phyloP scores from a whole-genome alignment of 2,888 invertebrate genomes.

The Lysandra bellargus region DNA sequence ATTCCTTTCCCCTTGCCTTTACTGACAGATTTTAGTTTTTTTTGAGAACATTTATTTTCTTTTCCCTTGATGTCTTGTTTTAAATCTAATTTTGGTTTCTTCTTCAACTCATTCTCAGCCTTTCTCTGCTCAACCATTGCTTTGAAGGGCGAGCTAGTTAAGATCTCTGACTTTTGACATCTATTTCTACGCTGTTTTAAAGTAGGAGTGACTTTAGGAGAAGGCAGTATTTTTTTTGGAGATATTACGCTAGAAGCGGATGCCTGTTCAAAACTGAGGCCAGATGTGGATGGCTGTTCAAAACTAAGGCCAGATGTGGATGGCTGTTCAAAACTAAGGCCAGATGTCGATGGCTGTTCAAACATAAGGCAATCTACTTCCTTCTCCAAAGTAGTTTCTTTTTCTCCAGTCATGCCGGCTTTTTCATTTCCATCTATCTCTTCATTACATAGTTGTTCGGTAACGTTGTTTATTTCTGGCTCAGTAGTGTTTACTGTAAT shows the following conservation, averaged over 20 bases:
- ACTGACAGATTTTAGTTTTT: no score
- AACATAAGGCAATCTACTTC: background rate
- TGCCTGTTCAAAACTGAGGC: background rate
- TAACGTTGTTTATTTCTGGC: no score
- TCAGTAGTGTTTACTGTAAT: no score
- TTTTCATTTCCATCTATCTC: no score
- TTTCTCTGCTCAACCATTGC: background rate
- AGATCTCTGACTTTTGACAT: slow-evolving; percentile 8
- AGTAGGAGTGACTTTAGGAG: background rate
- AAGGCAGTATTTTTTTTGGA: slow-evolving; percentile 1
- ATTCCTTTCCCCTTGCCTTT: background rate
- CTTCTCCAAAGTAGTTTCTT: no score
- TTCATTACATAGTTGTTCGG: no score
- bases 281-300: background rate
- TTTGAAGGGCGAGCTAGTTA: background rate
- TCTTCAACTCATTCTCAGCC: background rate
- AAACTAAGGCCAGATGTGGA: background rate
- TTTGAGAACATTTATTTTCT: background rate
- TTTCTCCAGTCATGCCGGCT: no score
- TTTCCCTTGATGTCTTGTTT: background rate
- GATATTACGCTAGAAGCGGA: background rate
- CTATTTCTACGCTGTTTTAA: background rate
- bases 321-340: background rate
- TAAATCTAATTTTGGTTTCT: background rate
- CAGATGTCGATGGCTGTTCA: background rate